These are phyloP conservation scores for Alca torda DNA, from an alignment of 2,797 vertebrate genomes.

Conservation along the genomic window DNA sequence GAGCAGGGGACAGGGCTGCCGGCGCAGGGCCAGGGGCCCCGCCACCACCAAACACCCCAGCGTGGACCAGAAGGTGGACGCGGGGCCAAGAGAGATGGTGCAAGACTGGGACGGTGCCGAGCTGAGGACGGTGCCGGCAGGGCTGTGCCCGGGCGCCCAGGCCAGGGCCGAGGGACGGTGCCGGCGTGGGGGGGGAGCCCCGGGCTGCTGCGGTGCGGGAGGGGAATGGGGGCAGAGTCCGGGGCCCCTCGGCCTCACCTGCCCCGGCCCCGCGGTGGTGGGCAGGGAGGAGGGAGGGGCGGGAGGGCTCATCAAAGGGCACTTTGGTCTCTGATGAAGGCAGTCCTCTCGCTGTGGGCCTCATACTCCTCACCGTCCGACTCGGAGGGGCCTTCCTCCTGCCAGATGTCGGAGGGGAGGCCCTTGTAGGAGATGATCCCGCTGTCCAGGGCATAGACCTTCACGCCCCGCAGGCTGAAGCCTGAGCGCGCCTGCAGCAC, in stretches of 20 bases:
- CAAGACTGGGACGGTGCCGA: not conserved
- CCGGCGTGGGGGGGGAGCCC: not conserved
- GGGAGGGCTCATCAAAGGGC: constrained; percentile 88
- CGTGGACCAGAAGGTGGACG: rapidly evolving
- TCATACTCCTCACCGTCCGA: constrained; percentile 90
- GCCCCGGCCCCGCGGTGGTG: not conserved
- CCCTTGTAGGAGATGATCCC: constrained; percentile 92
- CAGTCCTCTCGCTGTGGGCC: constrained; percentile 92
- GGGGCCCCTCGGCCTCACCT: constrained; percentile 53
- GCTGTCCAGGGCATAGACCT: constrained; percentile 85
- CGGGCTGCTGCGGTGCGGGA: not conserved
- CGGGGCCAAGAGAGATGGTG: not conserved
- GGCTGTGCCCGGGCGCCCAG: not conserved
- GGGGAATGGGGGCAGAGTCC: constrained; percentile 18
- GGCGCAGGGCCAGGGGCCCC: not conserved
- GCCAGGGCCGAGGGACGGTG: not conserved
- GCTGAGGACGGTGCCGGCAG: not conserved
- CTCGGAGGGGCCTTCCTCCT: constrained; percentile 88
- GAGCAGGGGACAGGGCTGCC: not conserved
- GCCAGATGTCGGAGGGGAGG: constrained; percentile 90
- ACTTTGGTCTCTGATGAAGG: constrained; percentile 99
- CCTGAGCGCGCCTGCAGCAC: constrained; percentile 91
- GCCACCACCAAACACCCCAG: not conserved
- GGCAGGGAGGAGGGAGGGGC: constrained; percentile 50
- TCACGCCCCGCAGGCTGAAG: constrained; percentile 85